These are phyloP conservation scores for Trachymyrmex cornetzi DNA, from an alignment of 1,140 invertebrate genomes.

Conservation along the genomic window DNA sequence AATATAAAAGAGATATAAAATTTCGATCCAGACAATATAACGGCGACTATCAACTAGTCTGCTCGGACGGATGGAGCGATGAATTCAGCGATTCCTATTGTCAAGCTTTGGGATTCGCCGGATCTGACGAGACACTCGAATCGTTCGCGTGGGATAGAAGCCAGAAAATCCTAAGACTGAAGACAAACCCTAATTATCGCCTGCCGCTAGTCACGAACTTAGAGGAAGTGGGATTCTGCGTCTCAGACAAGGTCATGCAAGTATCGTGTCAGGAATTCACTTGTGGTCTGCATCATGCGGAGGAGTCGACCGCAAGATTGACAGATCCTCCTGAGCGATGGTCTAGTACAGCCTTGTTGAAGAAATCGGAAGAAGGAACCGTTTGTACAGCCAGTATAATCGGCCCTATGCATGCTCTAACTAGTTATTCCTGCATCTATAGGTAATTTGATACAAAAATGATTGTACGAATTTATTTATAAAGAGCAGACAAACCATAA, in stretches of 20 bases:
- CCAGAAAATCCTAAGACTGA: slow-evolving; percentile 82
- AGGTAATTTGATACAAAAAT: slow-evolving; percentile 79
- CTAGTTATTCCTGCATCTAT: slow-evolving; percentile 88
- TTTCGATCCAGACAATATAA: slow-evolving; percentile 78
- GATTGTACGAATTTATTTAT: background rate
- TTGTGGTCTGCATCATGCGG: slow-evolving; percentile 85
- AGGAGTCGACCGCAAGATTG: slow-evolving; percentile 84
- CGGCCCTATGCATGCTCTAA: slow-evolving; percentile 87
- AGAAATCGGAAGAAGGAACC: slow-evolving; percentile 86
- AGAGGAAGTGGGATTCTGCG: slow-evolving; percentile 83
- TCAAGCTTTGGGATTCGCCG: slow-evolving; percentile 86
- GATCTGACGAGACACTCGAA: slow-evolving; percentile 82
- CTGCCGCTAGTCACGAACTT: slow-evolving; percentile 84
- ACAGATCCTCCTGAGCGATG: slow-evolving; percentile 87
- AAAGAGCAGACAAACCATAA: background rate
- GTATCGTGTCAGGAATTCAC: slow-evolving; percentile 88
- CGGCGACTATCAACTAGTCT: slow-evolving; percentile 85
- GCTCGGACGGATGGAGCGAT: slow-evolving; percentile 87
- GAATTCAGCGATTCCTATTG: slow-evolving; percentile 88
- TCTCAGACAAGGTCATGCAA: slow-evolving; percentile 85
- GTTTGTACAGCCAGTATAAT: slow-evolving; percentile 89
- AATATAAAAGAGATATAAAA: slow-evolving; percentile 17
- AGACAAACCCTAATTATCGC: slow-evolving; percentile 78
- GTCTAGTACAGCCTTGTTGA: slow-evolving; percentile 88
- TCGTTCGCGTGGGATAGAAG: slow-evolving; percentile 74